phyloP scores from a whole-genome alignment of 2,113 vertebrate species.

The Piprites chloris region DNA sequence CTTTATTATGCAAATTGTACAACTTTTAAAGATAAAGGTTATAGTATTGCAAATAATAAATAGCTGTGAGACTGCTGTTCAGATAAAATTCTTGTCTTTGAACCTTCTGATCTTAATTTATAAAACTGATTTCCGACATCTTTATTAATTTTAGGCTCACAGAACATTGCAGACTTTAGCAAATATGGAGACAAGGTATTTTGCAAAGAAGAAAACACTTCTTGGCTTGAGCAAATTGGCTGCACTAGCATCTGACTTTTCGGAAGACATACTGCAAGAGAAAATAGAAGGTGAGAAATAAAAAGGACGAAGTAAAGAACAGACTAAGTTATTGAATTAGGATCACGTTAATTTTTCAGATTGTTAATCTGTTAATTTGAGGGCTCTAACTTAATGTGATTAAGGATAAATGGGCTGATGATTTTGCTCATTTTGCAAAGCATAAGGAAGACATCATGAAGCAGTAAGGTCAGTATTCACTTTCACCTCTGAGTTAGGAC shows the following conservation, averaged over 20 bases:
- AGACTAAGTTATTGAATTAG: not conserved
- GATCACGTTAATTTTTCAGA: not conserved
- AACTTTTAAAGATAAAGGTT: not conserved
- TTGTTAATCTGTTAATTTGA: not conserved
- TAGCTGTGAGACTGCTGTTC: not conserved
- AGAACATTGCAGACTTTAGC: constrained; percentile 86
- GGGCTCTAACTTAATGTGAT: not conserved
- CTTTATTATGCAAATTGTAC: not conserved
- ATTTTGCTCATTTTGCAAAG: not conserved
- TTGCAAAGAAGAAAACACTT: constrained; percentile 95
- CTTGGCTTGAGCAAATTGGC: constrained; percentile 94
- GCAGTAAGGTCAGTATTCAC: not conserved
- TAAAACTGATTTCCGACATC: not conserved
- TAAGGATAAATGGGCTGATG: not conserved
- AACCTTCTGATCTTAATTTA: not conserved
- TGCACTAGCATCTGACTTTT: constrained; percentile 85
- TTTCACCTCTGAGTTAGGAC: not conserved
- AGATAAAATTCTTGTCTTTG: not conserved
- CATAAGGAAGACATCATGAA: not conserved
- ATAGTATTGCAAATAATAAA: not conserved
- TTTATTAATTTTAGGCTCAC: constrained; percentile 79
- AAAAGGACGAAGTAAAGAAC: not conserved
- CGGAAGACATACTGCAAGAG: constrained; percentile 78
- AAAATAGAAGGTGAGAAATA: constrained; percentile 85
- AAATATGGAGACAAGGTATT: constrained; percentile 87